A percentile compares a stretch with the other conserved stretches of the same genome.
Conservation (phyloP, 2,888 invertebrate genomes). For the Barypeithes pellucidus region DNA sequence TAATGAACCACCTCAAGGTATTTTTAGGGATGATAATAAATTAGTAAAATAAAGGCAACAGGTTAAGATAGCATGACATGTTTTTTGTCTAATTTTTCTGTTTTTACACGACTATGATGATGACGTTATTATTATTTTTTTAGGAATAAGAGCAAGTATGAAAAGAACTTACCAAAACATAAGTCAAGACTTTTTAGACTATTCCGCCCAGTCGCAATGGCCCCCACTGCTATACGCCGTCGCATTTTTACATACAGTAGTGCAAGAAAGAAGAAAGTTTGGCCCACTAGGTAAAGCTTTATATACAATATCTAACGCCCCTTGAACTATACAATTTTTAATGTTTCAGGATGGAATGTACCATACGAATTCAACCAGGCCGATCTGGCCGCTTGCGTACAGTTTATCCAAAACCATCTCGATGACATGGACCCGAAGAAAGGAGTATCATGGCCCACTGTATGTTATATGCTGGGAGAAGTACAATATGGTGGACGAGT, state of each 20-base stretch:
- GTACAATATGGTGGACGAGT: conserved; percentile 88
- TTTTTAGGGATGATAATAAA: background rate
- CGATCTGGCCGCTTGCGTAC: conserved; percentile 95
- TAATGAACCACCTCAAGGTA: conserved; percentile 94
- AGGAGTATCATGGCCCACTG: conserved; percentile 97
- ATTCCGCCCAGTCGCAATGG: conserved; percentile 93
- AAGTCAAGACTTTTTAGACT: conserved; percentile 93
- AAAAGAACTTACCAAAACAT: conserved; percentile 94
- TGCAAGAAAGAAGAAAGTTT: conserved; percentile 96
- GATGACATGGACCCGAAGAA: conserved; percentile 98
- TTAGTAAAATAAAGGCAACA: no score
- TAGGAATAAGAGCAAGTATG: conserved; percentile 88
- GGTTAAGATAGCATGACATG: no score
- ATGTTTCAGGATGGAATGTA: conserved; percentile 88
- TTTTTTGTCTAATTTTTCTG: no score
- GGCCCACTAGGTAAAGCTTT: conserved; percentile 80
- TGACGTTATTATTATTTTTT: background rate
- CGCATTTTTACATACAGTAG: conserved; percentile 95
- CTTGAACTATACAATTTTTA: background rate
- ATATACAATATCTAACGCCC: background rate
- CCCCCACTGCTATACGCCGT: conserved; percentile 94
- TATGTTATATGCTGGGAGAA: conserved; percentile 98
- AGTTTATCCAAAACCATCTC: conserved; percentile 96
- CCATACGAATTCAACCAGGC: conserved; percentile 98
- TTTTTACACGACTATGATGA: no score